Base-by-base conservation (phyloP, 2,797 vertebrate species). In the Siniperca undulata region DNA sequence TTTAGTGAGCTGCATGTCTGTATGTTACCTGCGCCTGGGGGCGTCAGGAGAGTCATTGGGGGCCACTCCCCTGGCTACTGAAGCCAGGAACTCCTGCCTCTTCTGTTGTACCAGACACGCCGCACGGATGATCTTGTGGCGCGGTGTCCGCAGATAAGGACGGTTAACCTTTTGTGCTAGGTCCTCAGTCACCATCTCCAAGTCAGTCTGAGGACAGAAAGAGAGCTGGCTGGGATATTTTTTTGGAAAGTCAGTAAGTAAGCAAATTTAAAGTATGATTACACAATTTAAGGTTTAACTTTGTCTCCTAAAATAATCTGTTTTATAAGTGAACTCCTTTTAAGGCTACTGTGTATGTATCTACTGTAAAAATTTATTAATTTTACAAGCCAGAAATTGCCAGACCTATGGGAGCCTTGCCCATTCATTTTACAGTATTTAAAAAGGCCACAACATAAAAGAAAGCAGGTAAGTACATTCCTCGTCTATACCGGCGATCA, bases 141-240 rank as follows among this genome's bases (percentile, higher is more conserved):
- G 98, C 4, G 99, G 98, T 0, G 99, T 99, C 77, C 98, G 97
- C 85, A 99, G 97, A 88, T 99, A 99, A 92, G 99, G 98, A 90
- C 99, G 96, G 91, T 99, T 99, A 44, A 99, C 99, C 94, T 99
- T 99, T 91, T 99, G 99, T 62, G 99, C 99, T 70, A 99, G 97
- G 91, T 99, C 99, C 90, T 99, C 98, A 7, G 98, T 99, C 85
- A 99, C 98, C 97, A 99, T 99, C 94, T 99, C 99, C 87, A 99
- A 94, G 92, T 99, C 99, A 66, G 98, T 99, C 99, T 99, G 93
- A 77, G 79, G 60, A 74, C 12, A 86, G 30, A 87, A 42, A 83
- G 20, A 90, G 20, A 80, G 24, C 14, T 69, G 64, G 44, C 24
- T 78, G 24, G 77, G 50, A 9, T 7, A 55, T 68, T 40, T 61